These are phyloP conservation scores for Yasuhikotakia modesta DNA, from an alignment of 2,797 vertebrate genomes.

Conservation along the genomic window DNA sequence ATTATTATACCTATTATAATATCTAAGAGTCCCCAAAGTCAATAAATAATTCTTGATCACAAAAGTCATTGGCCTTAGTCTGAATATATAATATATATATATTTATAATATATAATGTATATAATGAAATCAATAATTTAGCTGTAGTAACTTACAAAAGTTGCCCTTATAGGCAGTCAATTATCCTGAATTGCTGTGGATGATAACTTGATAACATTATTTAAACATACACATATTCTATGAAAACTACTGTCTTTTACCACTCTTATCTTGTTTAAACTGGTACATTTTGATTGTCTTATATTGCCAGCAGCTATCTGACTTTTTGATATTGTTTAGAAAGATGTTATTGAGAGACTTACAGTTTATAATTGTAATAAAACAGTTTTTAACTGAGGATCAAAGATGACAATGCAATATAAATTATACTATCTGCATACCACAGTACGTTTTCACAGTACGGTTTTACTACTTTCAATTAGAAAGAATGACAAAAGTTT, in stretches of 20 bases:
- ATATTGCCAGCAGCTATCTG: not conserved
- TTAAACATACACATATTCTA: not conserved
- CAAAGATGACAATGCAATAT: not conserved
- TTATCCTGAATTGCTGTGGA: too few relatives aligned
- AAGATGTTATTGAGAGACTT: too few relatives aligned
- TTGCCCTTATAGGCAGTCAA: too few relatives aligned
- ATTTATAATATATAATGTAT: too few relatives aligned
- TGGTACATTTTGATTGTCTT: not conserved
- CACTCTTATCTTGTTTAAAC: not conserved
- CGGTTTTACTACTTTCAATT: not conserved
- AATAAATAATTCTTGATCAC: too few relatives aligned
- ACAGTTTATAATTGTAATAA: not conserved
- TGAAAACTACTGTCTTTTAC: not conserved
- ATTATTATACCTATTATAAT: too few relatives aligned
- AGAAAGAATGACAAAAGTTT: slow-evolving; percentile 36
- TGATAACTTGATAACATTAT: not conserved
- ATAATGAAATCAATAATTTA: not conserved
- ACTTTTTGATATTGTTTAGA: not conserved
- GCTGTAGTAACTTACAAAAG: not conserved
- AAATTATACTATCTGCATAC: not conserved
- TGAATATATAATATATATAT: not conserved
- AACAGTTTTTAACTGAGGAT: not conserved
- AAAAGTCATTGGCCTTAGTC: not conserved
- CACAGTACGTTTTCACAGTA: not conserved
- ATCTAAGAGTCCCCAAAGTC: too few relatives aligned